These are phyloP conservation scores for Neomorphus geoffroyi DNA, from an alignment of 2,797 vertebrate species.

Conservation along the genomic window DNA sequence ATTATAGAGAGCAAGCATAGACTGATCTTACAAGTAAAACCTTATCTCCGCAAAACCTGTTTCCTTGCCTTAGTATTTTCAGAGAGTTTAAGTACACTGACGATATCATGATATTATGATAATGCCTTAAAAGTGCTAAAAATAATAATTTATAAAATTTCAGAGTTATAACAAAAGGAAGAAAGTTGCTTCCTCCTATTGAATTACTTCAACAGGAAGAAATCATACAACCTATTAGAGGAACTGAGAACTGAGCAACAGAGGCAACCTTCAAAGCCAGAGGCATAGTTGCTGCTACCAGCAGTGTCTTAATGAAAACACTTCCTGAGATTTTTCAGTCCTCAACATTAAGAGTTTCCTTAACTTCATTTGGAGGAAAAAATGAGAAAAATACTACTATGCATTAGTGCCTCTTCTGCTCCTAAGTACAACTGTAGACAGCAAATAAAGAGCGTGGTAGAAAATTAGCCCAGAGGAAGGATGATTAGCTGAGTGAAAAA, in stretches of 20 bases:
- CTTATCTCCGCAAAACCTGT: background rate
- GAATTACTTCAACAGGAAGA: background rate
- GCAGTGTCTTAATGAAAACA: constrained; percentile 20
- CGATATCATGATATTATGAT: background rate
- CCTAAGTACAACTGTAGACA: background rate
- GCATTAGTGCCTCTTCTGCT: background rate
- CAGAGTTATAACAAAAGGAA: background rate
- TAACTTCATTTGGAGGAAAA: constrained; percentile 20
- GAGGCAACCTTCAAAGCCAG: background rate
- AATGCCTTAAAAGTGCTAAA: background rate
- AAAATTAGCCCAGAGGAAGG: constrained; percentile 17
- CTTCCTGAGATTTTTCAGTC: background rate
- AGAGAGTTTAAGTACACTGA: background rate
- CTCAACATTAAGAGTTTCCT: background rate
- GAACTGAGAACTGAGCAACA: background rate
- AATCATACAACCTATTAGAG: background rate
- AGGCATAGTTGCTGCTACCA: background rate
- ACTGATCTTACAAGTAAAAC: background rate
- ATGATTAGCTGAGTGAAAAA: constrained; percentile 4
- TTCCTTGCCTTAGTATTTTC: background rate
- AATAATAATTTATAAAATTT: background rate
- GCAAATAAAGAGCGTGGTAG: background rate
- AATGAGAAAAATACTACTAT: background rate
- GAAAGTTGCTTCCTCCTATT: background rate
- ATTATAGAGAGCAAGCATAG: background rate